Conservation (phyloP, 2,888 invertebrate genomes). For the Heliconius cydno region DNA sequence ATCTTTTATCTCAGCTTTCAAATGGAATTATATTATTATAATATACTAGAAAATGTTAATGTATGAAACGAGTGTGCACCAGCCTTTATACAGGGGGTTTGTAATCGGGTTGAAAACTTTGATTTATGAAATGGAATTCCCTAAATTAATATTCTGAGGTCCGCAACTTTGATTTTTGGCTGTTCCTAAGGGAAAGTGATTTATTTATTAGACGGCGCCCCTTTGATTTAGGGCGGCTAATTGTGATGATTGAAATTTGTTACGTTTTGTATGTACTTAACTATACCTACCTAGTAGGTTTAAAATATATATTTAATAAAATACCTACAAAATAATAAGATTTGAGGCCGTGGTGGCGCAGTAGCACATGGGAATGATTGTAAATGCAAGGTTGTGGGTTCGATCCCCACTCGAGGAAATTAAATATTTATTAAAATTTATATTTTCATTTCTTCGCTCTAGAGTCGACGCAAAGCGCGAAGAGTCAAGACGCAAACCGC, state of each 20-base stretch:
- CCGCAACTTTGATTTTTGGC: slow-evolving; percentile 52
- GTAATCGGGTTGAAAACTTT: slow-evolving; percentile 50
- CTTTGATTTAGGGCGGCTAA: slow-evolving; percentile 37
- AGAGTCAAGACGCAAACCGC: too few species aligned
- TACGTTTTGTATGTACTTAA: not conserved
- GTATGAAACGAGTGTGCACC: slow-evolving; percentile 9
- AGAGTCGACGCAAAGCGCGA: not conserved
- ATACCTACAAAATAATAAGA: too few species aligned
- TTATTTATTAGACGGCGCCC: slow-evolving; percentile 48
- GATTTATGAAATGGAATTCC: slow-evolving; percentile 56
- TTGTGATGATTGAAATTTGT: slow-evolving; percentile 36
- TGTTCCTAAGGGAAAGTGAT: slow-evolving; percentile 47
- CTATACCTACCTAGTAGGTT: not conserved
- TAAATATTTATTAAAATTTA: too few species aligned
- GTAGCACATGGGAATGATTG: too few species aligned
- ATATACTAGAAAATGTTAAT: slow-evolving; percentile 7
- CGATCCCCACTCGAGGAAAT: too few species aligned
- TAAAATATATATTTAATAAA: too few species aligned
- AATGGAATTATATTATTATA: not conserved
- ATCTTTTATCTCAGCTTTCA: not conserved
- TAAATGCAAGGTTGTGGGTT: too few species aligned
- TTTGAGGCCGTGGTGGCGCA: too few species aligned
- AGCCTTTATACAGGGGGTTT: slow-evolving; percentile 37
- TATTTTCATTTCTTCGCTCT: too few species aligned
- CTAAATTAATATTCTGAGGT: slow-evolving; percentile 55